Conservation (phyloP, 2,797 vertebrate species). For the Chrosomus eos region DNA sequence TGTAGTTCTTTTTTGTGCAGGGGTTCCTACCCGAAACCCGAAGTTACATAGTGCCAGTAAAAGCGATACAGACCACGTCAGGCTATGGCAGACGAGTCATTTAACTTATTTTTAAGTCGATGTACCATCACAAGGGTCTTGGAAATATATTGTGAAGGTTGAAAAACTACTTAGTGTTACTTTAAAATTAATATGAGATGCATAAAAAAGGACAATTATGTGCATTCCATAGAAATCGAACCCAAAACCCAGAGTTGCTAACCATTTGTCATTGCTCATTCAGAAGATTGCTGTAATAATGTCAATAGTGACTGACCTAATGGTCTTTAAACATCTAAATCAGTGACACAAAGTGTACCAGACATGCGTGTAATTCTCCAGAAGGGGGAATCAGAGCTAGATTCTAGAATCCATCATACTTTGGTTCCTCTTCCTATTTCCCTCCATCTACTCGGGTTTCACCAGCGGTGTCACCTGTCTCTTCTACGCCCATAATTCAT, state of each 20-base stretch:
- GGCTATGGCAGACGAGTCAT: too few relatives aligned
- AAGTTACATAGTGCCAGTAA: too few relatives aligned
- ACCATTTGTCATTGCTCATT: not conserved
- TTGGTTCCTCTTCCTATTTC: slow-evolving; percentile 29
- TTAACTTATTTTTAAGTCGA: too few relatives aligned
- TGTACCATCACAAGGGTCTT: too few relatives aligned
- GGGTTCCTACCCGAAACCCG: too few relatives aligned
- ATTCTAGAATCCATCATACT: not conserved
- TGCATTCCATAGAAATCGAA: not conserved
- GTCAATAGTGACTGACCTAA: not conserved
- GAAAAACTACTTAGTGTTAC: too few relatives aligned
- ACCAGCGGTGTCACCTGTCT: slow-evolving; percentile 24
- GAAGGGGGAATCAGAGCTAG: slow-evolving; percentile 31
- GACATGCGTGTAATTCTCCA: not conserved
- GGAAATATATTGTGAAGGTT: too few relatives aligned
- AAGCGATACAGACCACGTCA: too few relatives aligned
- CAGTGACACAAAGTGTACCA: not conserved
- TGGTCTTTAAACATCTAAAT: not conserved
- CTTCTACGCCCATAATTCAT: slow-evolving; percentile 22
- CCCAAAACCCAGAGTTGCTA: not conserved
- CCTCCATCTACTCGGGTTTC: slow-evolving; percentile 28
- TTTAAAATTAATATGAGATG: too few relatives aligned
- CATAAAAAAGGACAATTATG: not conserved
- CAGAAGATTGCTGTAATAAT: not conserved
- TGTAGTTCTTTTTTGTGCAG: too few relatives aligned